Conservation (phyloP, 2,888 invertebrate genomes). For the Emmelina monodactyla region DNA sequence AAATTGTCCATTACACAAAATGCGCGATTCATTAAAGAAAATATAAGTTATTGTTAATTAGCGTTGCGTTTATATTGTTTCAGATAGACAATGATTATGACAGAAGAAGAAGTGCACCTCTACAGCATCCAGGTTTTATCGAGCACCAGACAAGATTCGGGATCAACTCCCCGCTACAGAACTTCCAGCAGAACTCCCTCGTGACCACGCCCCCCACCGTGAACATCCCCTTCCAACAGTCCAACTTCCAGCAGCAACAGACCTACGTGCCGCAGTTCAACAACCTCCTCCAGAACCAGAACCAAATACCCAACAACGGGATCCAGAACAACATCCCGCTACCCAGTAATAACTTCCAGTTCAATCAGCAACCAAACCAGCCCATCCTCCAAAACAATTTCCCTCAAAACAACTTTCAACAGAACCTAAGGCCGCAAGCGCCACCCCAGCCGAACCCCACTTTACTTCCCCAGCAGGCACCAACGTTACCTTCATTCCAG, state of each 20-base stretch:
- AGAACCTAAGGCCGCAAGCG: conserved; percentile 31
- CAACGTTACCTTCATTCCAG: conserved; percentile 43
- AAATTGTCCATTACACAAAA: too few species aligned
- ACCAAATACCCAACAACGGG: conserved; percentile 25
- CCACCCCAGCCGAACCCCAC: conserved; percentile 39
- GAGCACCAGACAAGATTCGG: conserved; percentile 59
- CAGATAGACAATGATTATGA: conserved; percentile 62
- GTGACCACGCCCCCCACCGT: conserved; percentile 35
- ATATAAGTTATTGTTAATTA: too few species aligned
- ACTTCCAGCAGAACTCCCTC: conserved; percentile 32
- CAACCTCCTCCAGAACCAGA: conserved; percentile 33
- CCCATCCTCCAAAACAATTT: conserved; percentile 32
- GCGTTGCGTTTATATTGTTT: too few species aligned
- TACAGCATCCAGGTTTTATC: conserved; percentile 46
- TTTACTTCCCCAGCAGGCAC: conserved; percentile 35
- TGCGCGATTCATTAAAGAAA: too few species aligned
- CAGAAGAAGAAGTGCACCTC: conserved; percentile 45
- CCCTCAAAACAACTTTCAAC: conserved; percentile 19
- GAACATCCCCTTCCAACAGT: conserved; percentile 37
- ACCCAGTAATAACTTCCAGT: conserved; percentile 34
- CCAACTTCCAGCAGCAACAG: conserved; percentile 28
- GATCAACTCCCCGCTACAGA: conserved; percentile 46
- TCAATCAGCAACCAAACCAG: conserved; percentile 28
- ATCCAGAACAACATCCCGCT: conserved; percentile 27
- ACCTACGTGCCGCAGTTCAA: conserved; percentile 50